Evolutionary conservation across 2,113 vertebrate species (phyloP).

Genomic region (Hucho hucho): DNA sequence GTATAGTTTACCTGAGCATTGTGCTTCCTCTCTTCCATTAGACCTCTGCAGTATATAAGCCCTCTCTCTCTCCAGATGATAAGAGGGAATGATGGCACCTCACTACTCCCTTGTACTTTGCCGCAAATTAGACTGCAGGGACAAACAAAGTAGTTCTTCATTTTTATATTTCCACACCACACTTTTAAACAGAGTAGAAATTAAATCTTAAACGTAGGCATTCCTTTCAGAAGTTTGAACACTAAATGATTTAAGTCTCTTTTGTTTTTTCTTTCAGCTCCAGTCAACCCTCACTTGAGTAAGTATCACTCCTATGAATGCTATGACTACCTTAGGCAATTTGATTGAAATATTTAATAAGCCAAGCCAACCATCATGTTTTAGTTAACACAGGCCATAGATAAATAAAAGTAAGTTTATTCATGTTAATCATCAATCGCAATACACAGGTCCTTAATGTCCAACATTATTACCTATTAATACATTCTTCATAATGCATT

Average conservation of each 20-base stretch:
- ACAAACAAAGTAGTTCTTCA: background rate
- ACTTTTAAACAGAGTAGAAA: background rate
- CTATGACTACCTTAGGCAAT: too few species aligned
- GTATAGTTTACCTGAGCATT: background rate
- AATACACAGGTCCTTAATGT: too few species aligned
- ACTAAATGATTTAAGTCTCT: background rate
- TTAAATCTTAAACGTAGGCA: background rate
- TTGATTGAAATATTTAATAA: background rate
- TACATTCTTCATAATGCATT: too few species aligned
- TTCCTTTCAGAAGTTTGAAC: background rate
- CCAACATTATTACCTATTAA: too few species aligned
- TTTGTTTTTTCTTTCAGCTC: constrained; percentile 61
- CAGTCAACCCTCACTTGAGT: constrained; percentile 79
- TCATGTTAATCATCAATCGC: too few species aligned
- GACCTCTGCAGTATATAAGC: background rate
- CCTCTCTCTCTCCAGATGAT: background rate
- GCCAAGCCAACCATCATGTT: too few species aligned
- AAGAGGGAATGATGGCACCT: background rate
- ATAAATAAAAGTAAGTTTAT: too few species aligned
- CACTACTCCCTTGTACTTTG: background rate
- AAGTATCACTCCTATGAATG: constrained; percentile 53
- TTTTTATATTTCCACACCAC: background rate
- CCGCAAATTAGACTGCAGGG: background rate
- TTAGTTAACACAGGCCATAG: too few species aligned
- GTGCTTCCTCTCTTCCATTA: background rate